Base-by-base conservation (phyloP, 2,113 vertebrate species). In the Otocyon megalotis region DNA sequence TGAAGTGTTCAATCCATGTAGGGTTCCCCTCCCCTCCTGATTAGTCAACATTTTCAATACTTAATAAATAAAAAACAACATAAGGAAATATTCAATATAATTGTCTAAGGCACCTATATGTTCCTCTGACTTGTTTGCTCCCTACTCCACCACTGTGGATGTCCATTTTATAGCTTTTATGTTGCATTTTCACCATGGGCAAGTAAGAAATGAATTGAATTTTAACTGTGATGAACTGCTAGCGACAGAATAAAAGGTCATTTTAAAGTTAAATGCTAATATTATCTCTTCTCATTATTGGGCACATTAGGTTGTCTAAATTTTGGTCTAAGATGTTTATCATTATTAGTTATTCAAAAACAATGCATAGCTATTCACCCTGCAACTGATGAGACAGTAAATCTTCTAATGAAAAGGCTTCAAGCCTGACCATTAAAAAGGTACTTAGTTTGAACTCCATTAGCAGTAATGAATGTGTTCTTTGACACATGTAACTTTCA, bases 241-340 rank as follows among this genome's bases (percentile, higher is more conserved):
- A 48, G 69, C 93, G 91, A 91, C 60, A 95, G 88, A 67, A 94
- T 62, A 80, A 97, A 98, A 97, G 93, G 94, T 92, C 94, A 82
- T 92, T 96, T 97, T 81, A 87, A 97, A 96, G 93, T 97, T 97
- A 97, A 97, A 95, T 84, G 87, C 69, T 93, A 97, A 95, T 90
- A 92, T 88, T 96, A 97, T 65, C 62, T 81, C 97, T 95, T 81
- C 79, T 96, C 83, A 94, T 93, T 88, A 92, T 83, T 74, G 58
- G 81, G 37, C 53, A 84, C 58, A 65, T 91, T 88, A 96, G 19
- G 26, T 96, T 97, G 72, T 88, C 50, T 92, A 91, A 76, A 72
- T 56, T 96, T 97, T 95, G 93, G 67, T 95, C 62, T 88, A 90
- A 92, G 53, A 85, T 96, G 90, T 97, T 98, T 96, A 93, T 96